These are phyloP conservation scores for Pogonognathellus flavescens DNA, from an alignment of 1,140 invertebrate genomes.

Conservation along the genomic window DNA sequence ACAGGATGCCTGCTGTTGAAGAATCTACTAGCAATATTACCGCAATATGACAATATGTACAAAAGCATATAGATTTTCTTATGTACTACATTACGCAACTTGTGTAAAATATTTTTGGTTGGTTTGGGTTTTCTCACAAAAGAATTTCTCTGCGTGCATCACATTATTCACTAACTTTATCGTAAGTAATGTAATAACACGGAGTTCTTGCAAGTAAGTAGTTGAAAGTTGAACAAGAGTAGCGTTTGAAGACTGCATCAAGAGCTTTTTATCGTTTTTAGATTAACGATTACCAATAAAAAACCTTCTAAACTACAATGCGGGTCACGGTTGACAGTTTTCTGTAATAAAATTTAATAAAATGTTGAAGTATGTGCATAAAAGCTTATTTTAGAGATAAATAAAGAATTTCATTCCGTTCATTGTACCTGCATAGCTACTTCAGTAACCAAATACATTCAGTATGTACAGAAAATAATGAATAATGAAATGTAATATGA, in stretches of 20 bases:
- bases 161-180: neutral
- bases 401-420: no score
- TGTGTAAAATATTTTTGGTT: conserved; percentile 5
- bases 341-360: conserved; percentile 6
- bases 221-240: conserved; percentile 1
- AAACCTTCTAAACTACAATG: conserved; percentile 21
- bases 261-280: neutral
- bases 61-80: neutral
- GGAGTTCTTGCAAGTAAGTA: neutral
- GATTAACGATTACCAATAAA: conserved; percentile 24
- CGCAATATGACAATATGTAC: no score
- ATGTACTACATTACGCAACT: neutral
- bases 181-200: neutral
- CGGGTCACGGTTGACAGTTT: conserved; percentile 34
- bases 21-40: no score
- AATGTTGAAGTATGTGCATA: conserved; percentile 6
- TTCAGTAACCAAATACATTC: no score
- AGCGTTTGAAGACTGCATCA: conserved; percentile 13
- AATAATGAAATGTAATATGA: no score
- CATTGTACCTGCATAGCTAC: no score
- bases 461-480: no score
- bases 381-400: no score
- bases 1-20: no score
- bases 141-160: neutral
- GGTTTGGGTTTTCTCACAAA: conserved; percentile 6